A percentile compares a stretch with the other conserved stretches of the same genome.
These are phyloP conservation scores for Lithophane leautieri DNA, from an alignment of 2,888 invertebrate genomes.

Conservation along the genomic window DNA sequence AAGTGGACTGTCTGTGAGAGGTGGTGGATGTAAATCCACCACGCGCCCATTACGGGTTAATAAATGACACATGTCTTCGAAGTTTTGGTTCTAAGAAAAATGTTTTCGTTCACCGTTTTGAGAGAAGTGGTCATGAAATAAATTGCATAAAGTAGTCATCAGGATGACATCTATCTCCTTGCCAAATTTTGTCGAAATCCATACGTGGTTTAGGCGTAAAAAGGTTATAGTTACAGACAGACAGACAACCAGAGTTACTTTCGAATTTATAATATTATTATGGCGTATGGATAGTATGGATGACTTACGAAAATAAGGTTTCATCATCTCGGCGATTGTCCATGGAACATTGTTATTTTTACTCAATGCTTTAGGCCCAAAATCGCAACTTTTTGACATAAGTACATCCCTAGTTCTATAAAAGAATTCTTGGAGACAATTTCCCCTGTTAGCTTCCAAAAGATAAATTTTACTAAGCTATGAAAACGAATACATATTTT, in stretches of 20 bases:
- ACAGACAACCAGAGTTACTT: no score
- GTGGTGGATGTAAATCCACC: no score
- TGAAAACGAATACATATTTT: background rate
- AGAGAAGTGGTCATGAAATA: background rate
- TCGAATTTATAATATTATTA: no score
- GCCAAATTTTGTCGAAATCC: no score
- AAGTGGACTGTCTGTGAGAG: background rate
- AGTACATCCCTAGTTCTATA: background rate
- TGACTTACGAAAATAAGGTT: no score
- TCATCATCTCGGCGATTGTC: background rate
- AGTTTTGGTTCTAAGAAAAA: background rate
- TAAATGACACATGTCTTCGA: background rate
- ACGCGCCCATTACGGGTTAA: no score
- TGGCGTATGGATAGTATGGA: no score
- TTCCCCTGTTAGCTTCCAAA: background rate
- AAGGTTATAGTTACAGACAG: no score
- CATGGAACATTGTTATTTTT: background rate
- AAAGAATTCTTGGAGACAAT: background rate
- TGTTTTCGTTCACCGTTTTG: background rate
- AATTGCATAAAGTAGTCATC: background rate
- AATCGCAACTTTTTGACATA: background rate
- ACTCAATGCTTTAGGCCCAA: background rate
- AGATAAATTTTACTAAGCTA: background rate
- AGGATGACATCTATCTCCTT: no score
- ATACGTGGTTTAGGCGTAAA: no score